Evolutionary conservation across 2,888 invertebrate genomes (phyloP), one percentile per base, ranked within the genome.

Genomic region (Dasypogon diadema): DNA sequence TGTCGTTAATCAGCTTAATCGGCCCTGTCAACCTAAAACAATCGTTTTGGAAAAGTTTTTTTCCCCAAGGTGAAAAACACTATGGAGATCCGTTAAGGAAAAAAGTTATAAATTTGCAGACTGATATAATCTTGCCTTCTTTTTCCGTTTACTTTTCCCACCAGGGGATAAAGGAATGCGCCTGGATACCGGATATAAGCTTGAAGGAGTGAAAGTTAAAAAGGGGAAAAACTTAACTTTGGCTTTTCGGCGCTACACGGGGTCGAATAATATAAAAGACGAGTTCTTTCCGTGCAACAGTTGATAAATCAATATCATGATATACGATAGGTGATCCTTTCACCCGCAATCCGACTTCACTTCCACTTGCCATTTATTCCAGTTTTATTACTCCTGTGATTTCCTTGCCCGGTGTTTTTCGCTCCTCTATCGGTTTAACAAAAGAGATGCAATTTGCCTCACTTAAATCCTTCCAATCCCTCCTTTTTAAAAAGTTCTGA

Each of bases 241-340:
- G 21, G 21, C 37, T 34, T 46, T 22, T 65, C 16, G n/a, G 14
- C 22, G n/a, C 48, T 6, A 21, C 26, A 26, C 26, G 24, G 14
- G 48, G 12, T 26, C 58, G 30, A 24, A 46, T 48, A 24, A 22
- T 24, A 24, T 46, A 24, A 65, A 22, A 65, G 24, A 26, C 46
- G 16, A 65, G 37, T 22, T 65, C 26, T 48, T 22, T 74, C 51
- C 56, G 58, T 74, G 76, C 76, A 76, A 76, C 76, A 76, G 76
- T 74, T 76, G 74, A 76, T 70, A 76, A 42, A 76, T 76, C 76
- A 68, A 76, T 76, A 74, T 48, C 70, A 34, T 58, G 60, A 76
- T 76, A 76, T 70, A 22, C 18, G 30, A 18, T 2, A 2, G 3
- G 26, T 56, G 12, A 12, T 22, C 26, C 51, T 21, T 42, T 21